These are phyloP conservation scores for Agriopis leucophaearia DNA, from an alignment of 2,888 invertebrate genomes.

Conservation along the genomic window DNA sequence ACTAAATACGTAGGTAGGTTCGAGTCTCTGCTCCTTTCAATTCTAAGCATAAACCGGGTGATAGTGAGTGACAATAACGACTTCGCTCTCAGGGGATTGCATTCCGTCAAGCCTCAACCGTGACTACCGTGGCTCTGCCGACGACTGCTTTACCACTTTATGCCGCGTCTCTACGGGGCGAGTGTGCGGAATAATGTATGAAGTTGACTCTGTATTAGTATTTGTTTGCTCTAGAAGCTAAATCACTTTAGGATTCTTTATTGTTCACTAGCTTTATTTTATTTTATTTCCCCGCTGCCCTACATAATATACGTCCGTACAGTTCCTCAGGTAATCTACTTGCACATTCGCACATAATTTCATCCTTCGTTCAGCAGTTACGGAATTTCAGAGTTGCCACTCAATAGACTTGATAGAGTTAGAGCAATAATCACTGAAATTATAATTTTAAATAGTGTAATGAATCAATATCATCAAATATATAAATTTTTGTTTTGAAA, in stretches of 20 bases:
- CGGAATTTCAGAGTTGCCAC: too few species aligned
- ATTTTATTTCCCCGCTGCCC: too few species aligned
- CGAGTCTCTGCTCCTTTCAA: conserved; percentile 19
- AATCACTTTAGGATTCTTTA: conserved; percentile 5
- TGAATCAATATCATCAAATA: too few species aligned
- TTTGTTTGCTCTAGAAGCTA: conserved; percentile 16
- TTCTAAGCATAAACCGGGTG: conserved; percentile 17
- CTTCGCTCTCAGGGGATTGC: conserved; percentile 14
- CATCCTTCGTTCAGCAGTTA: too few species aligned
- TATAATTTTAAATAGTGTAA: too few species aligned
- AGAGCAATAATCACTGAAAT: too few species aligned
- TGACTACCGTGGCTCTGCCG: conserved; percentile 9
- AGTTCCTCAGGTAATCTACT: too few species aligned
- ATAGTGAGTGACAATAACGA: conserved; percentile 30
- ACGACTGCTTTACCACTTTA: conserved; percentile 7
- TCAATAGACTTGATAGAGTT: too few species aligned
- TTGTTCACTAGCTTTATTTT: neutral
- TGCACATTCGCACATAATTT: too few species aligned
- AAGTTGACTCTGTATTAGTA: conserved; percentile 24
- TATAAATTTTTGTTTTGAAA: too few species aligned
- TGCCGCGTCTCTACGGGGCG: conserved; percentile 15
- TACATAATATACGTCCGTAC: too few species aligned
- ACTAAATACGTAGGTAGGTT: neutral
- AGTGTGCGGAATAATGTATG: conserved; percentile 27
- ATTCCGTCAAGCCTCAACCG: conserved; percentile 20